phyloP scores from a whole-genome alignment of 2,113 vertebrate species.

The Mystacornis crossleyi region DNA sequence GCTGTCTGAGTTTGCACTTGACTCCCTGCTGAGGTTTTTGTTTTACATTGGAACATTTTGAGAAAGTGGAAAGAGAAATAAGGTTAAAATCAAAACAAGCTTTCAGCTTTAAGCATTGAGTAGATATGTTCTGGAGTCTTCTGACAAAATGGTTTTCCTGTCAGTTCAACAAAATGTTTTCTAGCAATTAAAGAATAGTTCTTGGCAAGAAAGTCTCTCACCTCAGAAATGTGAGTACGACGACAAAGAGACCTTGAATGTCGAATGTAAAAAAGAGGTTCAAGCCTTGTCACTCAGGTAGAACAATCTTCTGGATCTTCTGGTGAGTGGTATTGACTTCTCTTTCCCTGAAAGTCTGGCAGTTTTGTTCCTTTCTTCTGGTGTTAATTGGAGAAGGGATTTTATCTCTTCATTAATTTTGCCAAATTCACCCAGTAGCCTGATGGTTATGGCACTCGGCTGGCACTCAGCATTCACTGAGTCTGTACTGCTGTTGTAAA shows the following conservation, averaged over 20 bases:
- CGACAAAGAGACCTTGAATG: neutral
- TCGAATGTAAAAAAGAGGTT: neutral
- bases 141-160: neutral
- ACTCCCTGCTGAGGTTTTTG: neutral
- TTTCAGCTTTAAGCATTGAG: neutral
- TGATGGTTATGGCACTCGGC: neutral
- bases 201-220: neutral
- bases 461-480: neutral
- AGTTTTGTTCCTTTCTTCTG: neutral
- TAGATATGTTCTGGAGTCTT: neutral
- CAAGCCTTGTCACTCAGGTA: neutral
- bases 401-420: neutral
- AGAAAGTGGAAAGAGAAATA: neutral
- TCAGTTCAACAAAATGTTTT: neutral
- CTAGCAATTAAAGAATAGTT: neutral
- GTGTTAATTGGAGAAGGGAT: neutral
- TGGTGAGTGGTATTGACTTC: neutral
- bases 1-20: neutral
- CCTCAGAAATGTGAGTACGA: neutral
- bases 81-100: neutral
- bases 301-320: neutral
- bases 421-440: neutral
- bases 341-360: neutral
- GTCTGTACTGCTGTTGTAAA: neutral
- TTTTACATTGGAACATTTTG: neutral